phyloP scores from a whole-genome alignment of 1,140 invertebrate genomes.

The Alviniconcha marisindica region DNA sequence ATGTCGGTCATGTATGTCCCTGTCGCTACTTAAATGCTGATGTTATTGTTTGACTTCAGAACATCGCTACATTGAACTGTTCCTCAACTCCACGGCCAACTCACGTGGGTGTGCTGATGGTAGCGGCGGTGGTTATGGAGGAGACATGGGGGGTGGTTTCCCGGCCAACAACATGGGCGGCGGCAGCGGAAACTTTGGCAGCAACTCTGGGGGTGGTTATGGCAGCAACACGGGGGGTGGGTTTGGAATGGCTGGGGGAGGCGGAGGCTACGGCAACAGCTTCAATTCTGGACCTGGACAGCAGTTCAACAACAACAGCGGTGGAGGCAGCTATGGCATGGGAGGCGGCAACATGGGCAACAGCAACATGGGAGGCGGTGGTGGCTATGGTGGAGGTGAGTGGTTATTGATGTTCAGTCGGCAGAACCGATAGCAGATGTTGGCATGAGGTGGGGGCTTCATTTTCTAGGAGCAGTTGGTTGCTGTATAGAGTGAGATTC shows the following conservation, averaged over 20 bases:
- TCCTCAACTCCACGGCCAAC: slow-evolving; percentile 83
- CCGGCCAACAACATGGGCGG: slow-evolving; percentile 50
- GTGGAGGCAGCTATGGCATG: slow-evolving; percentile 36
- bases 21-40: no score
- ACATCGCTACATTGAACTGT: slow-evolving; percentile 93
- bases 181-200: slow-evolving; percentile 46
- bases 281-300: slow-evolving; percentile 5
- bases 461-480: no score
- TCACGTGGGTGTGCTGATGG: slow-evolving; percentile 66
- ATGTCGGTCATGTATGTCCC: no score
- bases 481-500: no score
- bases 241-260: slow-evolving; percentile 25
- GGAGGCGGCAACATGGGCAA: slow-evolving; percentile 28
- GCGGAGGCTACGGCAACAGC: slow-evolving; percentile 18
- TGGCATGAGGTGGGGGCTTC: no score
- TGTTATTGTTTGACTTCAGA: no score
- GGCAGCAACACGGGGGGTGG: slow-evolving; percentile 25
- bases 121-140: slow-evolving; percentile 48
- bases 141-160: slow-evolving; percentile 51
- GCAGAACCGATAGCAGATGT: no score
- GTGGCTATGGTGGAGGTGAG: slow-evolving; percentile 47
- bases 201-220: slow-evolving; percentile 45
- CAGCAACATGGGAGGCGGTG: slow-evolving; percentile 46
- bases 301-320: slow-evolving; percentile 37
- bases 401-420: no score